Percentiles rank a stretch among this genome's conserved stretches.
Evolutionary conservation across 92 coral and sea anemone species (phyloP).

Genomic region (Metridium senile): DNA sequence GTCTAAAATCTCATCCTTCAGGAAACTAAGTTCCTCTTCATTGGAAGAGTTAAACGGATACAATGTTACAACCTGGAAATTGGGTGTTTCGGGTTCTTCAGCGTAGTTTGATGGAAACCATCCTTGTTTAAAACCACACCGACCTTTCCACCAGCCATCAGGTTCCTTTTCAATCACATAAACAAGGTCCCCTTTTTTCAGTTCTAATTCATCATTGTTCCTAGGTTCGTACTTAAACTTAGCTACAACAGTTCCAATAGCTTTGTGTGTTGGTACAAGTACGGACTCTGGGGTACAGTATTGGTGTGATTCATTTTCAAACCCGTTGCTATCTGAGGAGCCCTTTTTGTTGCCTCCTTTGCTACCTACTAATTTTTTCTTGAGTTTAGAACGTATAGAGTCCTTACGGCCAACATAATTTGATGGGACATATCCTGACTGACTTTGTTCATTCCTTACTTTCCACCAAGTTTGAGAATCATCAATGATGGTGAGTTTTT

Average conservation of each 20-base stretch:
- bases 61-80: slow-evolving; percentile 80
- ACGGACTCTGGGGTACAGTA: slow-evolving; percentile 88
- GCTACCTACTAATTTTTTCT: slow-evolving; percentile 56
- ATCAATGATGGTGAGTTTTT: slow-evolving; percentile 76
- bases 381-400: slow-evolving; percentile 48
- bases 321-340: slow-evolving; percentile 42
- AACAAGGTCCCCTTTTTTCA: slow-evolving; percentile 81
- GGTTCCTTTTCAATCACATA: slow-evolving; percentile 89
- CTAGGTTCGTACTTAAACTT: slow-evolving; percentile 83
- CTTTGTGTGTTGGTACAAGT: slow-evolving; percentile 48
- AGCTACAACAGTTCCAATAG: slow-evolving; percentile 67
- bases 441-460: slow-evolving; percentile 82
- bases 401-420: slow-evolving; percentile 79
- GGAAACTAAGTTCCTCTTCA: slow-evolving; percentile 83
- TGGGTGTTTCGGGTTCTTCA: slow-evolving; percentile 51
- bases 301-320: slow-evolving; percentile 66
- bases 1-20: slow-evolving; percentile 83
- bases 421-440: slow-evolving; percentile 94
- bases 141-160: slow-evolving; percentile 99
- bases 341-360: slow-evolving; percentile 65
- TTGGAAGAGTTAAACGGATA: slow-evolving; percentile 81
- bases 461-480: slow-evolving; percentile 98
- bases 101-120: slow-evolving; percentile 97
- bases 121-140: slow-evolving; percentile 63
- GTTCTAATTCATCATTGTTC: slow-evolving; percentile 85